Evolutionary conservation across 1,140 invertebrate genomes (phyloP).

Genomic region (Homarus americanus): DNA sequence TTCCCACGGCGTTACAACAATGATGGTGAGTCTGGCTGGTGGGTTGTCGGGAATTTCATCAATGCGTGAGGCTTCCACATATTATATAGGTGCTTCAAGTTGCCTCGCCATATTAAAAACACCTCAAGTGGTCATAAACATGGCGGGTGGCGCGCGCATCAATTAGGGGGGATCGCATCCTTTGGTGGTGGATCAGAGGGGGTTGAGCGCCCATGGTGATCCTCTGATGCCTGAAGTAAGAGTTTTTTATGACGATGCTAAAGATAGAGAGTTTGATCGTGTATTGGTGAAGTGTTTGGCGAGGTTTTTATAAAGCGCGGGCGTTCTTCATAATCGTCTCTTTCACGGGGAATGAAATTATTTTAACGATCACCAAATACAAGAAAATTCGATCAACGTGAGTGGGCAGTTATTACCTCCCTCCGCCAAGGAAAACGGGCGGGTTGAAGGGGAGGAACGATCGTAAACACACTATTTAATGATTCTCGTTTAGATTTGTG

Average conservation of each 20-base stretch:
- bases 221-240: neutral
- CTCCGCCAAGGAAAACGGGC: neutral
- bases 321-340: neutral
- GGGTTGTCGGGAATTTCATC: neutral
- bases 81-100: slow-evolving; percentile 16
- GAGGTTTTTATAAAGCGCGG: neutral
- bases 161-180: slow-evolving; percentile 53
- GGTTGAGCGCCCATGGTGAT: slow-evolving; percentile 14
- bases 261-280: neutral
- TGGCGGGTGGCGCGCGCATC: slow-evolving; percentile 52
- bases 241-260: neutral
- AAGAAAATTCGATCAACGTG: neutral
- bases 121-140: slow-evolving; percentile 47
- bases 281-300: neutral
- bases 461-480: neutral
- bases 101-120: slow-evolving; percentile 57
- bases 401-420: neutral
- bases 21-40: neutral
- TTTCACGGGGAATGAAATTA: neutral
- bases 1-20: neutral
- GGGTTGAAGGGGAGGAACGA: neutral
- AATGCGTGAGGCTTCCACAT: slow-evolving; percentile 17
- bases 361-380: neutral
- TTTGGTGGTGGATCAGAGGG: slow-evolving; percentile 8
- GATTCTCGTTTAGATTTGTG: neutral